Base-by-base conservation (phyloP, 1,140 invertebrate species). In the Lasaia peninsularis region DNA sequence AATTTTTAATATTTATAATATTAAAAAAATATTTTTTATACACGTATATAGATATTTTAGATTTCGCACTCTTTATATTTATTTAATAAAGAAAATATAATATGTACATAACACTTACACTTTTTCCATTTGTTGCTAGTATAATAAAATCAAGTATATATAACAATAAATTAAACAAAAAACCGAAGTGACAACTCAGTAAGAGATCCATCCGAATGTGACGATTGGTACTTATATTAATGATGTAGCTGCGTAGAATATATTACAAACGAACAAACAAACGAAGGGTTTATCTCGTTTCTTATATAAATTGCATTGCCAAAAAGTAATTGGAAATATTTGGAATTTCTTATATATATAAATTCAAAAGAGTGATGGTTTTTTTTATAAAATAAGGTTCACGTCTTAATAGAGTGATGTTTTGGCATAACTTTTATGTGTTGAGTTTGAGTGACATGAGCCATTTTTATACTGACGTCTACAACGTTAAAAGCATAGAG, bases 141-240 rank as follows among this genome's bases (percentile, higher is more conserved):
- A 53, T 56, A 56, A 54, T 56, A 53, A 44, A 49, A 8, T 54
- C 56, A 53, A 44, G 60, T 65, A 52, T 28, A 14, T 24, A 56
- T 62, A 59, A 55, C 14, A 49, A 16, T 60, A 60, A 64, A 63
- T 12, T 61, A 20, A 55, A 49, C 55, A 40, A 56, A 14, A 53
- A 9, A 79, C 72, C 75, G 48, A 69, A 70, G 77, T 84, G 85
- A 88, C 85, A 88, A 71, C 71, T 78, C 71, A 86, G 85, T 88
- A 88, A 83, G 82, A 85, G 78, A 58, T 71, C 20, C 34, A 50
- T 62, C 72, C 83, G 75, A 78, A 75, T 77, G 72, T 83, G 70
- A 80, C 75, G 76, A 79, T 83, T 75, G 71, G 66, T 87, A 63
- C 76, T 85, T 80, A 20, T 44, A 44, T 44, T 55, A 50, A 21